Evolutionary conservation across 2,888 invertebrate genomes (phyloP), one percentile per base, ranked within the genome.

Genomic region (Macrophya annulata): DNA sequence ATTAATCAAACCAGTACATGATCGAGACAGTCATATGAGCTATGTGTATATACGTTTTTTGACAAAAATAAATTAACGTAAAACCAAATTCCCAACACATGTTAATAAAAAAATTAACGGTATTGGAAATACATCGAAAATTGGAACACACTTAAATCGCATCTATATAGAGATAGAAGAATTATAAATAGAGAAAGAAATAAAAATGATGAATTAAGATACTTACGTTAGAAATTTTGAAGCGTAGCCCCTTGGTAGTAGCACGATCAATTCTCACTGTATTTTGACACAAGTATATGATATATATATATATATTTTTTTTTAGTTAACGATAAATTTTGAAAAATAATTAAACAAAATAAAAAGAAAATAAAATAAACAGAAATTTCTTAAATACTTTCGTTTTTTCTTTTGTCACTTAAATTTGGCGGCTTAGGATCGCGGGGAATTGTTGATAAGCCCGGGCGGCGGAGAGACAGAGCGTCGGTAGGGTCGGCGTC

Each of bases 401-500:
- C 5, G 17, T 43, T 51, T 59, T n/a, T 21, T 55, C 17, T 51
- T 51, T 62, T 43, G 62, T 62, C 81, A 81, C 81, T 81, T 17
- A 81, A 81, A 81, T 81, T 81, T 62, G 59, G 81, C 62, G 81
- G 59, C 43, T 62, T 21, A 21, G 6, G 6, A 40, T 40, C 81
- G 62, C 81, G 81, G 51, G 51, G 55, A 25, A 81, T 62, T 9
- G n/a, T 62, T 51, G 76, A 76, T 68, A 65, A 43, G 17, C 81
- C 79, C 85, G 81, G 79, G 81, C 81, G 81, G 81, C 85, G 59
- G 81, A 81, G 81, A 81, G 83, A 83, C 89, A 88, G 89, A 88
- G 88, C 87, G 87, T 89, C 89, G 89, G 89, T 48, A 90, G 89
- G 89, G 91, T 89, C 88, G 88, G 88, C 90, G 92, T 92, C 89